Conservation (phyloP, 1,140 invertebrate species). For the Vanessa tameamea region DNA sequence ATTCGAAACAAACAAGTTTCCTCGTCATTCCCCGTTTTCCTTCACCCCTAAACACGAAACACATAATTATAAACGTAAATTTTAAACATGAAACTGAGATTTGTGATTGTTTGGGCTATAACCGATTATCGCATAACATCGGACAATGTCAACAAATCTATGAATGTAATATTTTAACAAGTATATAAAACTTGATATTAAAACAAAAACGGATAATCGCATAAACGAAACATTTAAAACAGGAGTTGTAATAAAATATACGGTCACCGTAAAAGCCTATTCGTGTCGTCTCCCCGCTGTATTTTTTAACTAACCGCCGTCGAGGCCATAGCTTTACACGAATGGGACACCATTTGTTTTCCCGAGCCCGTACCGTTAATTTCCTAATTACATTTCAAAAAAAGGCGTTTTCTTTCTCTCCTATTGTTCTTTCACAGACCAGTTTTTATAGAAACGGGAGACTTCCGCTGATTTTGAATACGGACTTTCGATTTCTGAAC, state of each 20-base stretch:
- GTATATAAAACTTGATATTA: not conserved
- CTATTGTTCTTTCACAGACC: conserved; percentile 29
- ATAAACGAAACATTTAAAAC: conserved; percentile 14
- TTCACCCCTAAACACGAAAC: no score
- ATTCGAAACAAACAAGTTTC: no score
- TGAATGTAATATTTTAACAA: no score
- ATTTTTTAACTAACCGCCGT: conserved; percentile 45
- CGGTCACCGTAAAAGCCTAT: conserved; percentile 32
- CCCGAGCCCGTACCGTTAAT: conserved; percentile 71
- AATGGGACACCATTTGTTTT: conserved; percentile 64
- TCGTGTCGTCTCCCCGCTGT: conserved; percentile 28
- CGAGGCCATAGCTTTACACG: conserved; percentile 58
- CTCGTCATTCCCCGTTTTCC: no score
- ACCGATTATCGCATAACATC: no score
- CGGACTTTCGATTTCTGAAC: no score
- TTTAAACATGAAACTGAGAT: no score
- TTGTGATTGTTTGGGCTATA: no score
- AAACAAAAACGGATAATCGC: not conserved
- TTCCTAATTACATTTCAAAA: conserved; percentile 77
- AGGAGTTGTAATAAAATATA: conserved; percentile 31
- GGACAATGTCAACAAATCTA: no score
- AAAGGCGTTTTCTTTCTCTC: conserved; percentile 68
- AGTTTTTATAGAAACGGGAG: not conserved
- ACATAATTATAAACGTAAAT: no score
- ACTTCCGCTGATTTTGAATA: not conserved